A percentile compares a stretch with the other conserved stretches of the same genome.
phyloP scores from a whole-genome alignment of 2,113 vertebrate species.

The Sialia sialis region DNA sequence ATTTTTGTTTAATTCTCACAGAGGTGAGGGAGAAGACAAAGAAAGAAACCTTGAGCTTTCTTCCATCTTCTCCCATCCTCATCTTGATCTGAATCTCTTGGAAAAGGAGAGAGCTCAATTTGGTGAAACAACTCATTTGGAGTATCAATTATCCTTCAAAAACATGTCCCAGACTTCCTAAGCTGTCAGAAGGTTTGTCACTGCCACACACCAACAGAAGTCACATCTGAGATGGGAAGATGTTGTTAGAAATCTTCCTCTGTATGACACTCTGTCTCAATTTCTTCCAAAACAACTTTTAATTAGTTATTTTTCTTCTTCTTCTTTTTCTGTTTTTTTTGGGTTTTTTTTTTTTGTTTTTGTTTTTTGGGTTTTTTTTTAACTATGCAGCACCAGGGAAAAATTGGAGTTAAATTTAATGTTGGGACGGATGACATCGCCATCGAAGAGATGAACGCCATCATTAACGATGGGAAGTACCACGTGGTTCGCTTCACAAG shows the following conservation, averaged over 20 bases:
- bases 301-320: constrained; percentile 4
- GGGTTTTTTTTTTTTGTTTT: neutral
- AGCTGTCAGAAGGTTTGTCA: constrained; percentile 39
- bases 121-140: constrained; percentile 16
- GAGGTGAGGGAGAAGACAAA: neutral
- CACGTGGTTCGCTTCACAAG: constrained; percentile 98
- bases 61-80: neutral
- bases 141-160: constrained; percentile 54
- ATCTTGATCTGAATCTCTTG: neutral
- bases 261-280: neutral
- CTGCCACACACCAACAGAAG: neutral
- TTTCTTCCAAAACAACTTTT: constrained; percentile 13
- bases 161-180: neutral
- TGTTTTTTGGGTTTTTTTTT: neutral
- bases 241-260: neutral
- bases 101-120: neutral
- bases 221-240: neutral
- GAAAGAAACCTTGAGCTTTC: neutral
- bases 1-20: neutral
- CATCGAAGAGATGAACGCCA: constrained; percentile 94
- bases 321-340: neutral
- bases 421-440: constrained; percentile 98
- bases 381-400: constrained; percentile 87
- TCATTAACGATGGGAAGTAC: constrained; percentile 99
- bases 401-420: constrained; percentile 97